phyloP scores from a whole-genome alignment of 2,888 invertebrate species.

The Vesta saturnalis region DNA sequence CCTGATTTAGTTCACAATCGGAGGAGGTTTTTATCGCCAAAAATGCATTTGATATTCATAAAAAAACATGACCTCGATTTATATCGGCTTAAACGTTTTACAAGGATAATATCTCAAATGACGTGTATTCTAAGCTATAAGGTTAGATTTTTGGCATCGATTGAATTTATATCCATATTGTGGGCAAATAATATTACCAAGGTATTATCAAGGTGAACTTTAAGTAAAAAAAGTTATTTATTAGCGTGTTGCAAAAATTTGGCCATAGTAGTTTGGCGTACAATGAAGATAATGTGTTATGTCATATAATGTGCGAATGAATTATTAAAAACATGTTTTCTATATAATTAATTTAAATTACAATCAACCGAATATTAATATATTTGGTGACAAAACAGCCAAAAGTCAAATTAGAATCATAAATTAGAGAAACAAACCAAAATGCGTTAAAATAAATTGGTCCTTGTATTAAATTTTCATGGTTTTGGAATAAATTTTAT shows the following conservation, averaged over 20 bases:
- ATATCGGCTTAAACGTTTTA: constrained; percentile 27
- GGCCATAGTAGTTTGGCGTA: not conserved
- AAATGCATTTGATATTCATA: constrained; percentile 39
- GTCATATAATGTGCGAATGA: not conserved
- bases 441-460: not conserved
- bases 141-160: constrained; percentile 23
- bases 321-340: not conserved
- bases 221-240: too few relatives aligned
- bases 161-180: constrained; percentile 16
- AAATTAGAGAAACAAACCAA: not conserved
- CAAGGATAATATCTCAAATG: constrained; percentile 35
- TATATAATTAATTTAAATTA: constrained; percentile 6
- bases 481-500: not conserved
- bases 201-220: constrained; percentile 53
- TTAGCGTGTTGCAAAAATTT: not conserved
- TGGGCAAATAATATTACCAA: constrained; percentile 20
- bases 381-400: not conserved
- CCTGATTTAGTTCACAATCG: constrained; percentile 46
- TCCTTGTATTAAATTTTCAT: not conserved
- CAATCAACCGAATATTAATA: not conserved
- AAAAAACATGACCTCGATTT: constrained; percentile 36
- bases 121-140: constrained; percentile 24
- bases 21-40: constrained; percentile 31
- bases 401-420: not conserved
- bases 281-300: not conserved